A percentile compares a stretch with the other conserved stretches of the same genome.
Conservation (phyloP, 2,797 vertebrate species). For the Zalophus californianus region DNA sequence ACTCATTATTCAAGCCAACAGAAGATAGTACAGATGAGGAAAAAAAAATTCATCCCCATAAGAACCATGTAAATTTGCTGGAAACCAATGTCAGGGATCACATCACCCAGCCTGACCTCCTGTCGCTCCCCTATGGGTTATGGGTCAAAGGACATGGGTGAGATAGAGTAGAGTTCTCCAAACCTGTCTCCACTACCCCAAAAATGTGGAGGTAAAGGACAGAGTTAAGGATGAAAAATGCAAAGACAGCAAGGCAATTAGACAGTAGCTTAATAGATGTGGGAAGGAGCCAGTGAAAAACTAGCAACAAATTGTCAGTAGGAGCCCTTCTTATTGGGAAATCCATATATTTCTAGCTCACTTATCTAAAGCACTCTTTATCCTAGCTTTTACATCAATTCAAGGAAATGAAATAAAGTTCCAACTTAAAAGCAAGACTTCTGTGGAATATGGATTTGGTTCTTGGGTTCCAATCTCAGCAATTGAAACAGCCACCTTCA, state of each 20-base stretch:
- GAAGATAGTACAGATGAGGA: neutral
- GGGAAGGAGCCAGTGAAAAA: conserved; percentile 4
- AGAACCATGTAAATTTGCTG: neutral
- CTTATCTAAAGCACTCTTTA: neutral
- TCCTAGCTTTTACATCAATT: conserved; percentile 17
- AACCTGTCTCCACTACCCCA: neutral
- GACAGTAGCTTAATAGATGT: neutral
- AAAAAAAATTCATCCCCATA: neutral
- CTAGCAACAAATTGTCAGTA: neutral
- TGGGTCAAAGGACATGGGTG: neutral
- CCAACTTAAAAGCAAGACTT: conserved; percentile 34
- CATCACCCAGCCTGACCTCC: neutral
- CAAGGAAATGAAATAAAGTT: conserved; percentile 50
- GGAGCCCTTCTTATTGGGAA: neutral
- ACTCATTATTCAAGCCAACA: conserved; percentile 58
- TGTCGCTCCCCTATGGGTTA: neutral
- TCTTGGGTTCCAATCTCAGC: neutral
- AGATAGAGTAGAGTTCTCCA: neutral
- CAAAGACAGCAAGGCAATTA: neutral
- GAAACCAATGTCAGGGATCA: neutral
- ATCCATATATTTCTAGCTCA: neutral
- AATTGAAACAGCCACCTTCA: neutral
- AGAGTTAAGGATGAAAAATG: conserved; percentile 6
- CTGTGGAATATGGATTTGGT: conserved; percentile 17
- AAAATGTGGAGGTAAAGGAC: neutral